Base-by-base conservation (phyloP, 2,888 invertebrate genomes). In the Abscondita cerata region DNA sequence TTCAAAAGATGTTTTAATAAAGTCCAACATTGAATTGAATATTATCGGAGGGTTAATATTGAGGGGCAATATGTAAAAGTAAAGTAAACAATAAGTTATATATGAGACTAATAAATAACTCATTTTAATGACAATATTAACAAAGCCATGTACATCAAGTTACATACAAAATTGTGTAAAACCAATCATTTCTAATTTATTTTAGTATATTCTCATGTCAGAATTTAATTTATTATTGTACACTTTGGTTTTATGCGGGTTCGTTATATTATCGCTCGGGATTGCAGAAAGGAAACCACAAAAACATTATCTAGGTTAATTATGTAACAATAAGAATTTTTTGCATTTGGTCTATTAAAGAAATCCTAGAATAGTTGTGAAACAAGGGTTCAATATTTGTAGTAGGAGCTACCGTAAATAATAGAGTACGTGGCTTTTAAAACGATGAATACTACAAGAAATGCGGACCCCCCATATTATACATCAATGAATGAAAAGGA, bases 181-280 rank as follows among this genome's bases (percentile, higher is more conserved):
- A 64, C 52, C 57, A 64, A 64, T 64, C 57, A 48, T 38, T 41
- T 20, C 57, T 57, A 64, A 64, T 64, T 62, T 64, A 64, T 31
- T 18, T 51, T 60, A 59, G 58, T 60, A 47, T 51, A 66, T 57
- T 60, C 57, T 63, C 63, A 63, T 63, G 65, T 63, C 65, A 63
- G 41, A 63, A 60, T 62, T 56, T 53, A 60, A 63, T 66, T 66
- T 63, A 63, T 66, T 63, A 60, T 47, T 38, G 54, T 59, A 66
- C 59, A 63, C 63, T 63, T 56, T 44, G 25, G 41, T 20, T 25
- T n/a, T 51, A 65, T 65, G 65, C 65, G 65, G 65, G 65, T 38
- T 53, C 36, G 55, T 62, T 59, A 53, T 54, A 55, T 62, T 46
- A 52, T 61, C 54, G 53, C 44, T 47, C 40, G n/a, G 52, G 54